Base-by-base conservation (phyloP, 2,113 vertebrate species). In the Cichladusa arquata region DNA sequence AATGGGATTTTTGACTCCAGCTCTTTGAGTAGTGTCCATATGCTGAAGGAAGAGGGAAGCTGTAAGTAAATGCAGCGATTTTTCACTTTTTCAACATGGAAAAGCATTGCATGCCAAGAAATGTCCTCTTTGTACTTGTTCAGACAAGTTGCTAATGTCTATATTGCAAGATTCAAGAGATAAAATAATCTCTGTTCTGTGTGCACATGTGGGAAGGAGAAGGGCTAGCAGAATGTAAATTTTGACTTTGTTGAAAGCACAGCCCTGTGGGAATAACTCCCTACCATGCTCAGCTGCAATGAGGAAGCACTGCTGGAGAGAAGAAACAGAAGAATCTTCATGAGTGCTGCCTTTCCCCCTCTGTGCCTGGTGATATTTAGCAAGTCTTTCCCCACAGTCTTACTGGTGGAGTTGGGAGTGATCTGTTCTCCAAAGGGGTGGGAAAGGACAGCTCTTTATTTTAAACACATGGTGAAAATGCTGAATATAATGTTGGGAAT, bases 91-190 rank as follows among this genome's bases (percentile, higher is more conserved):
- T 89, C 38, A 83, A 45, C 42, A 64, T 1, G 8, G 64, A 92
- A 88, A 80, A 90, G 28, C 47, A 29, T 2, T 29, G 23, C 51
- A n/a, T 44, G 82, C 88, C 90, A 93, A 92, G 60, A 90, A 93
- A 67, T 1, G 4, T 86, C 82, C 34, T 83, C 85, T 83, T 71
- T 73, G 54, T 89, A 58, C 83, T 94, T 65, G 44, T 76, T 92
- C 80, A 90, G 65, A 84, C 91, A 95, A 92, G 72, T n/a, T 64
- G 65, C 82, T 88, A 86, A 92, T 8, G 40, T 40, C 90, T 88
- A 3, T 42, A 72, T 24, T 11, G 48, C 56, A 64, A 81, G 80
- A 90, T 64, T 50, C n/a, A 48, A 70, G 72, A 93, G 69, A 94
- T 60, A 81, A 95, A 86, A 81, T 84, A 19, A 81, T 74, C 86